Evolutionary conservation across 2,797 vertebrate species (phyloP), one percentile per base, ranked within the genome.

Genomic region (Salarias fasciatus): DNA sequence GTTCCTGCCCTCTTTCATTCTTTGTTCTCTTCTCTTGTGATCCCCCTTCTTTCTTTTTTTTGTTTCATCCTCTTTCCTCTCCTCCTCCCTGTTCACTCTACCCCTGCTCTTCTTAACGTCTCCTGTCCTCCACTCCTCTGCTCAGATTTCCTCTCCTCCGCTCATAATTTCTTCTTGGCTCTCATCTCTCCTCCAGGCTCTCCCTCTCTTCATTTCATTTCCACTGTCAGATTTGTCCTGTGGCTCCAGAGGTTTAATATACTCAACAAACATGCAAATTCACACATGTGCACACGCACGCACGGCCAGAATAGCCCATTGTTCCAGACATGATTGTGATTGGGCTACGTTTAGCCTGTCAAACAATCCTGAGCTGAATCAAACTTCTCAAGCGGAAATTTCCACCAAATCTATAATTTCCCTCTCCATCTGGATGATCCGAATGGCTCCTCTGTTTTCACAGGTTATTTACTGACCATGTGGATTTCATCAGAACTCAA

Each of bases 201-300:
- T n/a, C 37, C 56, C 58, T 29, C 69, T 30, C 69, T 49, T 57
- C 46, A n/a, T 62, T 70, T 69, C 61, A 43, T 78, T 24, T 24
- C 18, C 18, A 24, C 80, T 82, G 83, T 86, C 86, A 84, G 75
- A 82, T 83, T 86, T 86, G 84, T 79, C 64, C 74, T 4, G 57
- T 79, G 75, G 81, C 86, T 88, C 76, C 56, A 69, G 83, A 72
- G 82, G 80, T 82, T 88, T 86, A 75, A 85, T 86, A 84, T 86
- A 79, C 77, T 87, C 82, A 57, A 61, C 72, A 86, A 84, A 88
- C 82, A 86, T 76, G 64, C 69, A 47, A 75, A 85, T 72, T 69
- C 31, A 31, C 63, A 74, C 60, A 59, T 46, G 57, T 79, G 63
- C 69, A 72, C 44, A 3, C 18, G 18, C 18, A 24, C 18, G 24